A percentile compares a stretch with the other conserved stretches of the same genome.
phyloP scores from a whole-genome alignment of 2,888 invertebrate genomes.

The Parnassius orleans region DNA sequence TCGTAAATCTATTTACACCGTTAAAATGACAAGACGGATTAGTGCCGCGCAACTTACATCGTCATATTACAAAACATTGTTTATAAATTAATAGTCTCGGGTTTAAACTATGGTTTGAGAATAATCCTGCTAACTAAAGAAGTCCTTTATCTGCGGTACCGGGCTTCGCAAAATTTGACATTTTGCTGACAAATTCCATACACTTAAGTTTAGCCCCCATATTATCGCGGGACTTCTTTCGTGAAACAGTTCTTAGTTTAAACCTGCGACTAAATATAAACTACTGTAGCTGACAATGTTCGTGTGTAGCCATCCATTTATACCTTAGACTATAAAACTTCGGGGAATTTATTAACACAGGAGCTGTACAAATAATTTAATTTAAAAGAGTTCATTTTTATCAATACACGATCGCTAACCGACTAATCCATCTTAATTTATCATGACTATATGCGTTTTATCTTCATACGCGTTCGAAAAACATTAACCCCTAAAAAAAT shows the following conservation, averaged over 20 bases:
- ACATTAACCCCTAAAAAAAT: constrained; percentile 54
- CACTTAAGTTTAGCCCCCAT: no score
- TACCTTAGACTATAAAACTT: neutral
- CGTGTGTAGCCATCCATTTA: constrained; percentile 1
- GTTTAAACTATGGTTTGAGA: no score
- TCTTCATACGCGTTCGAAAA: constrained; percentile 45
- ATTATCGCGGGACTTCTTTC: no score
- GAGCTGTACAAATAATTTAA: constrained; percentile 3
- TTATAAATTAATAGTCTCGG: no score
- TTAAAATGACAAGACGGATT: constrained; percentile 41
- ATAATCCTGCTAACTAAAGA: no score
- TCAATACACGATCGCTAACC: constrained; percentile 12
- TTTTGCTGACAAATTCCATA: no score
- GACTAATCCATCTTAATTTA: constrained; percentile 52
- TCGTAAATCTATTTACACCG: constrained; percentile 36
- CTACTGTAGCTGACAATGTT: neutral
- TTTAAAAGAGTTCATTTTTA: constrained; percentile 3
- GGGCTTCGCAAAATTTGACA: no score
- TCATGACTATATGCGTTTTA: constrained; percentile 61
- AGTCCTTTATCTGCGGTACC: no score
- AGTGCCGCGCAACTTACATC: constrained; percentile 26
- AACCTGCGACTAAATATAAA: no score
- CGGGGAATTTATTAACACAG: constrained; percentile 1
- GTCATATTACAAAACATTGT: no score
- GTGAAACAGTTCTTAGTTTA: no score